Base-by-base conservation (phyloP, 2,113 vertebrate genomes). In the Hyaena hyaena region DNA sequence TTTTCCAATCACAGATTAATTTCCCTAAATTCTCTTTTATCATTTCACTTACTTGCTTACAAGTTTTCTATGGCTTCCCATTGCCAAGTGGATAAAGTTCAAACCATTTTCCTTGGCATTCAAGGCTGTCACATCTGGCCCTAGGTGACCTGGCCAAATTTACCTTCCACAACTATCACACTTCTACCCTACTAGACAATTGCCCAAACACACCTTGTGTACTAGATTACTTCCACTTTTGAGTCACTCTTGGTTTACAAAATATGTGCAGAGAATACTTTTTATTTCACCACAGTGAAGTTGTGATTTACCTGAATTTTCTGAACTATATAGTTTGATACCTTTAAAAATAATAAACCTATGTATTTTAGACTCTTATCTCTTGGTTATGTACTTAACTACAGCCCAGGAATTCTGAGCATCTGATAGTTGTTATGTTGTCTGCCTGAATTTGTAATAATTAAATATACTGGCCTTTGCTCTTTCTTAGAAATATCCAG, bases 301-400 rank as follows among this genome's bases (percentile, higher is more conserved):
- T 14, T 93, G 48, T 96, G 74, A n/a, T 74, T 85, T 53, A 90
- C 11, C 16, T 48, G 77, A 82, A 82, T 74, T 43, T 87, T 65
- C 95, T 92, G 82, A 88, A 82, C 93, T 91, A 66, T 17, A 50
- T 88, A 74, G 61, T 93, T 84, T 86, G 28, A 82, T 80, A 61
- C 31, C 45, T 69, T 94, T 88, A 93, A 94, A 97, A 96, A 80
- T 90, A 58, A 45, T 48, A 28, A 86, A 93, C 61, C 93, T 90
- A 31, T 21, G 6, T 95, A 79, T 90, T 71, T 94, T 74, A 74
- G 91, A 68, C 1, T 55, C 39, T 81, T 84, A 86, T 69, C 33
- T 94, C 79, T 84, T 35, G 91, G 53, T 94, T 45, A 95, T 12
- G 88, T 55, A 76, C 95, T 97, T 39, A 91, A 90, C 77, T 50